phyloP scores from a whole-genome alignment of 2,113 vertebrate species.

The Laterallus jamaicensis region DNA sequence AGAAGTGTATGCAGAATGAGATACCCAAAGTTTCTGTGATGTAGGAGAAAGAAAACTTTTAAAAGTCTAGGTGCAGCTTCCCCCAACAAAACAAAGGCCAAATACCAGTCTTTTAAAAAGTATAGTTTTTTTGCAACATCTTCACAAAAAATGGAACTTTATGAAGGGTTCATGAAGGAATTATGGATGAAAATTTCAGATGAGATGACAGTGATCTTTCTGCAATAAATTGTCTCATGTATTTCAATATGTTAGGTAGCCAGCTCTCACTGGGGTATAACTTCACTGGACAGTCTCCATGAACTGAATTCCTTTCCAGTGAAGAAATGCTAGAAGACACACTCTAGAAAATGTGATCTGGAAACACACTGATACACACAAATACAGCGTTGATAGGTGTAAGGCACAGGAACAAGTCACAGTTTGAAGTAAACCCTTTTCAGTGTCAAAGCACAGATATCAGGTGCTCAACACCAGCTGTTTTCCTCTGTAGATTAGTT shows the following conservation, averaged over 20 bases:
- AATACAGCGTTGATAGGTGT: not conserved
- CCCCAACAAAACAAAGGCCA: not conserved
- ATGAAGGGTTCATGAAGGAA: not conserved
- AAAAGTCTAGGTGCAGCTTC: not conserved
- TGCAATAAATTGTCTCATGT: not conserved
- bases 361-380: not conserved
- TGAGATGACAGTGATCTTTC: not conserved
- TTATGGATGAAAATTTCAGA: not conserved
- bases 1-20: rapidly evolving
- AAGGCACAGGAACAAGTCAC: not conserved
- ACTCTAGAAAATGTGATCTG: not conserved
- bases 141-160: not conserved
- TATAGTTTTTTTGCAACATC: rapidly evolving
- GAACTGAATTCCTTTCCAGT: not conserved
- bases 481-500: not conserved
- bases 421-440: not conserved
- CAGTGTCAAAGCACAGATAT: not conserved
- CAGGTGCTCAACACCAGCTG: not conserved
- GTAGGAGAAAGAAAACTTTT: not conserved
- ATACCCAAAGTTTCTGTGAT: not conserved
- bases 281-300: not conserved
- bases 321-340: not conserved
- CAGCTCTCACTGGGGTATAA: not conserved
- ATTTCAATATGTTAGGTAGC: not conserved
- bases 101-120: not conserved